Evolutionary conservation across 2,888 invertebrate genomes (phyloP).

Genomic region (Himalopsyche tibetana): DNA sequence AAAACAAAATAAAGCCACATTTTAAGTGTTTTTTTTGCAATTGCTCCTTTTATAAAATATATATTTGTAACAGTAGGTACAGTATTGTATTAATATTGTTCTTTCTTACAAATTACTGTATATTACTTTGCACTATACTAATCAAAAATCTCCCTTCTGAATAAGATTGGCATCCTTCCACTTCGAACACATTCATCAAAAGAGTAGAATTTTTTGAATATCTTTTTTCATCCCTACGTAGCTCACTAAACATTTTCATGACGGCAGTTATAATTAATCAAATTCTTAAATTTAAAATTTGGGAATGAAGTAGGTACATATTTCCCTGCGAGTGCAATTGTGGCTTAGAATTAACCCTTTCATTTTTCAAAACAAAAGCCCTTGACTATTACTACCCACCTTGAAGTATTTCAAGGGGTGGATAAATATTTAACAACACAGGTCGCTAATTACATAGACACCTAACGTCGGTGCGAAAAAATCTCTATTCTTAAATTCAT

Average conservation of each 20-base stretch:
- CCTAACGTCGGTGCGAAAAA: constrained; percentile 13
- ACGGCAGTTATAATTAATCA: constrained; percentile 63
- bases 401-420: constrained; percentile 31
- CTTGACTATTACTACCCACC: constrained; percentile 41
- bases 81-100: too few species aligned
- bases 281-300: constrained; percentile 64
- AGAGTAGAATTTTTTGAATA: neutral
- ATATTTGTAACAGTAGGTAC: too few species aligned
- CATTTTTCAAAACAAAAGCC: constrained; percentile 59
- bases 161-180: neutral
- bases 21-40: too few species aligned
- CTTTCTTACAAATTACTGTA: neutral
- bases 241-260: constrained; percentile 50
- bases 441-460: constrained; percentile 32
- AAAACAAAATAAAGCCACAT: too few species aligned
- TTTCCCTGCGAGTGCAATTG: constrained; percentile 58
- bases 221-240: constrained; percentile 58
- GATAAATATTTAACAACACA: constrained; percentile 31
- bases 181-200: constrained; percentile 6
- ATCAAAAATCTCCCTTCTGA: neutral
- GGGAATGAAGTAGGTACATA: constrained; percentile 38
- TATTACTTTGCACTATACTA: neutral
- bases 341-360: constrained; percentile 63
- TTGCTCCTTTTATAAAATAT: too few species aligned
- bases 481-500: neutral